Conservation (phyloP, 2,888 invertebrate species). For the Syritta pipiens region DNA sequence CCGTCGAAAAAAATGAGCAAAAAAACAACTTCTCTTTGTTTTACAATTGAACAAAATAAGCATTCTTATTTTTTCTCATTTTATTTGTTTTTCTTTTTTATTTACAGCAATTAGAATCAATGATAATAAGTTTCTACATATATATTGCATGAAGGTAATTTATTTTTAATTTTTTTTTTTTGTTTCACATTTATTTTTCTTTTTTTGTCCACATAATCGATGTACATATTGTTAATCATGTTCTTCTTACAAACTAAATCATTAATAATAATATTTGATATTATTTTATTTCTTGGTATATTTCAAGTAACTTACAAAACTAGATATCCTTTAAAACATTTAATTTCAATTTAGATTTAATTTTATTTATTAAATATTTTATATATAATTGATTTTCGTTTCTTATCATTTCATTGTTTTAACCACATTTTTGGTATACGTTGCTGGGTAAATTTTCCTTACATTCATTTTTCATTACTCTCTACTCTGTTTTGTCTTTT, state of each 20-base stretch:
- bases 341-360: constrained; percentile 3
- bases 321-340: constrained; percentile 5
- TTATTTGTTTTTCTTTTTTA: constrained; percentile 20
- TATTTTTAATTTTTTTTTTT: constrained; percentile 1
- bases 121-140: constrained; percentile 35
- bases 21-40: neutral
- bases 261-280: constrained; percentile 59
- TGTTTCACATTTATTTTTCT: neutral
- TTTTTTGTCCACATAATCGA: constrained; percentile 50
- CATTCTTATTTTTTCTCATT: constrained; percentile 21
- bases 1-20: neutral
- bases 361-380: constrained; percentile 15
- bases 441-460: neutral
- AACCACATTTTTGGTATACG: neutral
- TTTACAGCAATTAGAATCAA: constrained; percentile 58
- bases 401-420: constrained; percentile 37
- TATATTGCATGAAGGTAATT: constrained; percentile 46
- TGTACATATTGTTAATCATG: constrained; percentile 32
- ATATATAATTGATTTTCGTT: constrained; percentile 60
- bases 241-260: constrained; percentile 35
- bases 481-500: neutral
- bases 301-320: constrained; percentile 22
- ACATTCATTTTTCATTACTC: neutral
- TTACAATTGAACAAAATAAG: neutral
- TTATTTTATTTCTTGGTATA: constrained; percentile 68